Conservation (phyloP, 2,113 vertebrate species). For the Hippocampus mohnikei region DNA sequence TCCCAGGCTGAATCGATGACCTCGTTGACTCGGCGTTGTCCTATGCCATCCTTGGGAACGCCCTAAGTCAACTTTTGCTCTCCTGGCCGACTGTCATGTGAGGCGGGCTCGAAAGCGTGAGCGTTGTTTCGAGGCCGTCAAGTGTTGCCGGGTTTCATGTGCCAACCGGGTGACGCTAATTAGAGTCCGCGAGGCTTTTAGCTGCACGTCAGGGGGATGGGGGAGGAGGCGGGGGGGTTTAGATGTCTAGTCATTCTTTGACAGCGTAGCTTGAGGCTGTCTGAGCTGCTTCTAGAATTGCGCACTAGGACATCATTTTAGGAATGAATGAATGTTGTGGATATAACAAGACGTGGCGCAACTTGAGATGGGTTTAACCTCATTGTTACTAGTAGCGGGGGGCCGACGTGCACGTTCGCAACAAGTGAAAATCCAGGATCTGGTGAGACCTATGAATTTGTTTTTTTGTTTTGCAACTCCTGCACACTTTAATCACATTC, state of each 20-base stretch:
- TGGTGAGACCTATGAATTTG: too few relatives aligned
- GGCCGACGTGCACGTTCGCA: too few relatives aligned
- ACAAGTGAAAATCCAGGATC: too few relatives aligned
- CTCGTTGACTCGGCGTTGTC: slow-evolving; percentile 48
- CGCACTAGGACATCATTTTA: not conserved
- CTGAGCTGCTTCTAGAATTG: slow-evolving; percentile 10
- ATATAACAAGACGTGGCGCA: too few relatives aligned
- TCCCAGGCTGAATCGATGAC: slow-evolving; percentile 56
- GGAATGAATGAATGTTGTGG: too few relatives aligned
- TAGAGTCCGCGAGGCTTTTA: not conserved
- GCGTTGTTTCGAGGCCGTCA: not conserved
- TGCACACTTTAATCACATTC: too few relatives aligned
- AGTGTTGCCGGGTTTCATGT: slow-evolving; percentile 6
- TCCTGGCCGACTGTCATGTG: not conserved
- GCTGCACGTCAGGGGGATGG: not conserved
- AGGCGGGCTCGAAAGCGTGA: not conserved
- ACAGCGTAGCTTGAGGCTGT: slow-evolving; percentile 2
- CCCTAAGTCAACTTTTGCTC: not conserved
- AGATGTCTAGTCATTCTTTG: slow-evolving; percentile 18
- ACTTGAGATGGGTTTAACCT: not conserved
- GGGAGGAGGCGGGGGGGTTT: not conserved
- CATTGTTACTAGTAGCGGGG: too few relatives aligned
- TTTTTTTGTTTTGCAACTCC: too few relatives aligned
- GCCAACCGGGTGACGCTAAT: not conserved
- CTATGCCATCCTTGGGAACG: slow-evolving; percentile 30